phyloP scores from a whole-genome alignment of 2,797 vertebrate species.

The Macroramphosus scolopax region DNA sequence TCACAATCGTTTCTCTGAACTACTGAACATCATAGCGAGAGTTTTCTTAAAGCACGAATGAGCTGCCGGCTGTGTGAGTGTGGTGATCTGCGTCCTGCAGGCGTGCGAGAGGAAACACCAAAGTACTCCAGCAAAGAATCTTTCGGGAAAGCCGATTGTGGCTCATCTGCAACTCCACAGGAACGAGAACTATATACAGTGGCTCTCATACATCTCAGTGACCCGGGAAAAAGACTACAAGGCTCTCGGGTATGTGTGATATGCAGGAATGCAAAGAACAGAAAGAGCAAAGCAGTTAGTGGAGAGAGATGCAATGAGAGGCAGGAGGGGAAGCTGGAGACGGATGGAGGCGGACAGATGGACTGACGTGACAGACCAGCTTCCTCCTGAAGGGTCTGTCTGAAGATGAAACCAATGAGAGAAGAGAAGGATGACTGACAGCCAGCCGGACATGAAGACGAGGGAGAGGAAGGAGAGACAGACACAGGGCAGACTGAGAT shows the following conservation, averaged over 20 bases:
- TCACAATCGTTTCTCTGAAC: constrained; percentile 10
- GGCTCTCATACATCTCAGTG: constrained; percentile 79
- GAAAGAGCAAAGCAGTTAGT: constrained; percentile 17
- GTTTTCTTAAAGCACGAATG: no score
- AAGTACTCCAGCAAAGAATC: constrained; percentile 61
- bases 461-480: constrained; percentile 22
- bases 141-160: constrained; percentile 50
- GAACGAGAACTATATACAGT: constrained; percentile 62
- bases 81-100: background rate
- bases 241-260: constrained; percentile 18
- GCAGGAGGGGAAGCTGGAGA: constrained; percentile 25
- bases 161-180: constrained; percentile 32
- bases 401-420: constrained; percentile 57
- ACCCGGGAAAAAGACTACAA: constrained; percentile 51
- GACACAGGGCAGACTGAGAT: constrained; percentile 74
- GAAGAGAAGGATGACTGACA: constrained; percentile 26
- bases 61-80: constrained; percentile 4
- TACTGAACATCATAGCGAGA: constrained; percentile 12
- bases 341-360: constrained; percentile 42
- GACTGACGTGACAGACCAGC: constrained; percentile 39
- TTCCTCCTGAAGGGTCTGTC: constrained; percentile 37
- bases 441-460: constrained; percentile 23
- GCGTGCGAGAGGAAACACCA: constrained; percentile 42
- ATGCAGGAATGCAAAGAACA: constrained; percentile 18
- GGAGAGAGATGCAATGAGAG: constrained; percentile 16